Conservation (phyloP, 2,888 invertebrate genomes). For the Cryptocephalus moraei region DNA sequence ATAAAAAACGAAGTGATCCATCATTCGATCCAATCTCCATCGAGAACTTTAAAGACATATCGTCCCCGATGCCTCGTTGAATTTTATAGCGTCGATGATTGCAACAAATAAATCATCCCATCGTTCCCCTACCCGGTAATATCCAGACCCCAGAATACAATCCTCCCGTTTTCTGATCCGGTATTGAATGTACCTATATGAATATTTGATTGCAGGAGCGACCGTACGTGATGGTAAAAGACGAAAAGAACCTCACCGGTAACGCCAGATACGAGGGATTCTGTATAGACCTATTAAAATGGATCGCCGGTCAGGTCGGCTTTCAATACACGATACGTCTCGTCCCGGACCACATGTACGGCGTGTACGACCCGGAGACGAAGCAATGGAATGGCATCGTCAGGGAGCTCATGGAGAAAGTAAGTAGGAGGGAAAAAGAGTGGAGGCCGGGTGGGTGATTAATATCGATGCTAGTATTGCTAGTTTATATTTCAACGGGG, state of each 20-base stretch:
- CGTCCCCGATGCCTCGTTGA: too few relatives aligned
- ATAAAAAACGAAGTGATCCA: too few relatives aligned
- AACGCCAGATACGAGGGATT: conserved; percentile 85
- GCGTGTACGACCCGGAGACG: conserved; percentile 76
- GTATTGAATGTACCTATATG: not conserved
- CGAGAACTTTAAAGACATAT: too few relatives aligned
- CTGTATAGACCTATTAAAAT: conserved; percentile 79
- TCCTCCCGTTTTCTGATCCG: too few relatives aligned
- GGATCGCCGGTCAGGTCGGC: conserved; percentile 74
- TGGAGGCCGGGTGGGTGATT: too few relatives aligned
- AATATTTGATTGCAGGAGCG: conserved; percentile 54
- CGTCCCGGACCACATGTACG: conserved; percentile 83
- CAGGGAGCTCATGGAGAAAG: conserved; percentile 76
- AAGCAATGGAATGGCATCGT: conserved; percentile 89
- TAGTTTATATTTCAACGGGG: too few relatives aligned
- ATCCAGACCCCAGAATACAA: too few relatives aligned
- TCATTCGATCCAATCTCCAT: too few relatives aligned
- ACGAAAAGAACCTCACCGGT: conserved; percentile 74
- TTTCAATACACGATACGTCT: conserved; percentile 78
- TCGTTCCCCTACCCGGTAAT: too few relatives aligned
- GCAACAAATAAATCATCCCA: too few relatives aligned
- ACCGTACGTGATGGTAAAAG: conserved; percentile 85
- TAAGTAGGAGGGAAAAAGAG: conserved; percentile 31
- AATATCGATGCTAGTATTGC: too few relatives aligned
- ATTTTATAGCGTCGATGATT: too few relatives aligned